A percentile compares a stretch with the other conserved stretches of the same genome.
phyloP scores from a whole-genome alignment of 2,113 vertebrate species.

The Potamarius usumacintae region DNA sequence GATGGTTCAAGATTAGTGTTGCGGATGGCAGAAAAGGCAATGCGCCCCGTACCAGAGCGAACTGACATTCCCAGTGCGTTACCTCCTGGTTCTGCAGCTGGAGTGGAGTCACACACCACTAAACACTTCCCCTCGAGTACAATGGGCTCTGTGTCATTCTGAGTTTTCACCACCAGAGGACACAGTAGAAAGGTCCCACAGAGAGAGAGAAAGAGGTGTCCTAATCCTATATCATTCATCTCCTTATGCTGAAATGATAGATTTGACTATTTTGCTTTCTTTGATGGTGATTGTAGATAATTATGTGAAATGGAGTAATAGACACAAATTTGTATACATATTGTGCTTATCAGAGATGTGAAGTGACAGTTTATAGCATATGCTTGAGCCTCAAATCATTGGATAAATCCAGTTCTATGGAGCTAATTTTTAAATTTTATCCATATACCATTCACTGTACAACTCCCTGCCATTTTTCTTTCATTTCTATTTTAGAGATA shows the following conservation, averaged over 20 bases:
- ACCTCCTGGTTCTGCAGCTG: constrained; percentile 66
- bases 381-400: not conserved
- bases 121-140: constrained; percentile 78
- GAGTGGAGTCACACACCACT: constrained; percentile 78
- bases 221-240: not conserved
- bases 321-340: not conserved
- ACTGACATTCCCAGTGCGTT: constrained; percentile 77
- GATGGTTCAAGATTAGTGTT: constrained; percentile 79
- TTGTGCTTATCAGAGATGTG: not conserved
- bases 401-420: not conserved
- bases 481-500: not conserved
- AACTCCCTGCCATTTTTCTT: not conserved
- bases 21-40: constrained; percentile 76
- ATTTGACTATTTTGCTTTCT: not conserved
- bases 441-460: not conserved
- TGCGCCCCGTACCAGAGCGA: constrained; percentile 70
- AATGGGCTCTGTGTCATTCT: constrained; percentile 78
- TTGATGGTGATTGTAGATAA: not conserved
- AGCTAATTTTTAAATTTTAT: not conserved
- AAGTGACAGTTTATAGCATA: not conserved
- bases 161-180: constrained; percentile 58
- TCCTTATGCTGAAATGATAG: not conserved
- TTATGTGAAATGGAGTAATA: not conserved
- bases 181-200: constrained; percentile 55
- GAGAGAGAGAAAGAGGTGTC: not conserved